Conservation (phyloP, 2,797 vertebrate genomes). For the Serranus cabrilla region DNA sequence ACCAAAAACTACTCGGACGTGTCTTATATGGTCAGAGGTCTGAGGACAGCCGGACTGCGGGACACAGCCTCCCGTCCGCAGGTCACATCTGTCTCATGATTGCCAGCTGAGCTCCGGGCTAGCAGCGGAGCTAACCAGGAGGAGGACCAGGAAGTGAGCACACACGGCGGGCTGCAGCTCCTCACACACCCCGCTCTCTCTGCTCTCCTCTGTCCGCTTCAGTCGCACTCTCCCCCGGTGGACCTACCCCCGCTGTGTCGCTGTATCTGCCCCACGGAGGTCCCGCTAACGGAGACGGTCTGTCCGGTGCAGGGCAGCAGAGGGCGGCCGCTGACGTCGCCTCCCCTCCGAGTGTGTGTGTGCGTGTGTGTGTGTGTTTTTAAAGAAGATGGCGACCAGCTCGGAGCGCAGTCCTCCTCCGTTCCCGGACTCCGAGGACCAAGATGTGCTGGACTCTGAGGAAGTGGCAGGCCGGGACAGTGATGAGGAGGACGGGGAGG, state of each 20-base stretch:
- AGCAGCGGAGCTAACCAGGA: conserved; percentile 54
- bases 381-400: conserved; percentile 83
- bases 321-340: conserved; percentile 42
- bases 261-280: conserved; percentile 17
- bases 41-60: background rate
- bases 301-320: background rate
- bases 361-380: background rate
- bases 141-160: conserved; percentile 79
- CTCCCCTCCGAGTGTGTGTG: conserved; percentile 35
- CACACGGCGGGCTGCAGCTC: conserved; percentile 23
- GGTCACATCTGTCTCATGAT: conserved; percentile 42
- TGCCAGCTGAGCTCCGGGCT: conserved; percentile 21
- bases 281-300: conserved; percentile 16
- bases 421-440: conserved; percentile 88
- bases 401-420: conserved; percentile 89
- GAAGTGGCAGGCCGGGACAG: conserved; percentile 76
- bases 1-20: background rate
- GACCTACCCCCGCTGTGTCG: background rate
- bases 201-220: background rate
- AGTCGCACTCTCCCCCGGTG: background rate
- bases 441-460: conserved; percentile 79
- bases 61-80: background rate
- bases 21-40: background rate
- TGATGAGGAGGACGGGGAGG: conserved; percentile 78
- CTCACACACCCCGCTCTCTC: conserved; percentile 19